Base-by-base conservation (phyloP, 2,113 vertebrate genomes). In the Motacilla tschutschensis region DNA sequence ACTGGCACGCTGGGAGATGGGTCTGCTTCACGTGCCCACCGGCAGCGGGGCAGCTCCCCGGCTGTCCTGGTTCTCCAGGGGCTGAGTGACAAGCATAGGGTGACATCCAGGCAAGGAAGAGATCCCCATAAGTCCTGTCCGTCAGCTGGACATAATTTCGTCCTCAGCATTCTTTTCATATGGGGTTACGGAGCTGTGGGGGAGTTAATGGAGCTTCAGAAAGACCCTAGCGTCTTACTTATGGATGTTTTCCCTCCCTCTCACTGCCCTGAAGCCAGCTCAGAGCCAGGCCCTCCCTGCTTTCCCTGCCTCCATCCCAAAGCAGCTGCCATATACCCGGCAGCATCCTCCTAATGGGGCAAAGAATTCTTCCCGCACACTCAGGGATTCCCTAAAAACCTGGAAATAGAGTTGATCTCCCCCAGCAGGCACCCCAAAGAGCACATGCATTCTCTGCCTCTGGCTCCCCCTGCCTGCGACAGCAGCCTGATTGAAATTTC, bases 401-500 rank as follows among this genome's bases (percentile, higher is more conserved):
- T 50, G 36, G n/a, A 12, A 5, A 8, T 11, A 62, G 48, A 63
- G 10, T 17, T 8, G 18, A 38, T 70, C 24, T 54, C 17, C 25
- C 41, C 3, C 19, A 33, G 1, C 0, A 4, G 14, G 10, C 28
- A 46, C 29, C 26, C n/a, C 43, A 8, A 58, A 66, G 21, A 65
- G 38, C 24, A 17, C 6, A 62, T 1, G 16, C 57, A 78, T 24
- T 21, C 57, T 40, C 35, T 41, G 50, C 43, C 59, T 88, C 36
- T 3, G 1, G 46, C 54, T 89, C 41, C 46, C 44, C 3, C 6
- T 17, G 54, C 44, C 72, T 50, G 76, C 3, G 0, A 44, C 1
- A 1, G 41, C 54, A 79, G 57, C 55, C 51, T 40, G 65, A 78
- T 86, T 77, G 83, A 90, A 92, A 86, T 88, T 82, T 87, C 85